Evolutionary conservation across 2,888 invertebrate genomes (phyloP), one percentile per base, ranked within the genome.

Genomic region (Unio delphinus): DNA sequence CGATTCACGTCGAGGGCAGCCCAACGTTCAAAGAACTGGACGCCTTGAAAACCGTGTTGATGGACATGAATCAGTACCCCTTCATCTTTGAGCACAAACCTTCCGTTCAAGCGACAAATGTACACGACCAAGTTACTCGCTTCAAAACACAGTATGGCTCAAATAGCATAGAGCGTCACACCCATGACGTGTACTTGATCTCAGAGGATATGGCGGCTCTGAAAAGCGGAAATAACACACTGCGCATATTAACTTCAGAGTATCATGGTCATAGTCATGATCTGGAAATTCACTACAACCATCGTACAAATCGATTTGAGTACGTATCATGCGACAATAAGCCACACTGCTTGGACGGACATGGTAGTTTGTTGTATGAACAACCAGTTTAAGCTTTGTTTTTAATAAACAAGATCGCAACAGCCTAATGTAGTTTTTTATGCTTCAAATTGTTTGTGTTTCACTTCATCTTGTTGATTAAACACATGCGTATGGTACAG

Each of bases 21-120:
- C 65, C 67, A 17, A 65, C 75, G 23, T 82, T 78, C 72, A 82
- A 83, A 61, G 82, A 84, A 59, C 55, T 85, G 58, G 76, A 78
- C 30, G 72, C 73, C 3, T 56, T 74, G 34, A 74, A 71, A 60
- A 67, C 67, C 17, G 55, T 71, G 11, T 23, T 74, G 20, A 73
- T 67, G 55, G 57, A 73, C 58, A 58, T 73, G 69, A 55, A 64
- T 17, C 17, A 23, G n/a, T 56, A 64, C n/a, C 62, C 15, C n/a
- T 56, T 30, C 20, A 62, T 57, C 34, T 67, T 67, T 57, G 62
- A 63, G n/a, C 54, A 55, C 20, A 60, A 62, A 34, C 67, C 67
- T 20, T 11, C 45, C 45, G 15, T 45, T 4, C 45, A 2, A 45
- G 45, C 45, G 45, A 45, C 45, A 15, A 15, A 45, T 3, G 45